Conservation (phyloP, 2,113 vertebrate genomes). For the Larimichthys polyactis region DNA sequence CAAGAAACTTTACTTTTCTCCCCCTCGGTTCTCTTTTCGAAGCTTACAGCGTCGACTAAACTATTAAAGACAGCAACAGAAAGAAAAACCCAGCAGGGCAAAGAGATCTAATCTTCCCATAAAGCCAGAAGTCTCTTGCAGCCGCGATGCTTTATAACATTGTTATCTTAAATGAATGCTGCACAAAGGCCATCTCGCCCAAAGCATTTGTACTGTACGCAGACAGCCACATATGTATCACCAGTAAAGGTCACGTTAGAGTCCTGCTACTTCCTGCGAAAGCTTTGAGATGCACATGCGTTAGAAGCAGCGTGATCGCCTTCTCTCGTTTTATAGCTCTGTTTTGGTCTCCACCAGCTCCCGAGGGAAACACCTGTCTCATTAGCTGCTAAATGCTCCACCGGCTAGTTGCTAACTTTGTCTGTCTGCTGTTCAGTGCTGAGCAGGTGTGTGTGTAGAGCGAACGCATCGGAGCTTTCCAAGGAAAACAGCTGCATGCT, state of each 20-base stretch:
- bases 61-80: conserved; percentile 37
- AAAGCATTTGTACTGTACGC: conserved; percentile 58
- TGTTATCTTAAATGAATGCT: conserved; percentile 67
- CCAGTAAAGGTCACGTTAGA: conserved; percentile 61
- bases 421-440: background rate
- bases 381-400: too few species aligned
- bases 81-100: conserved; percentile 41
- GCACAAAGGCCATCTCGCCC: conserved; percentile 58
- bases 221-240: conserved; percentile 46
- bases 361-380: too few species aligned
- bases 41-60: conserved; percentile 34
- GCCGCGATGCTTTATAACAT: conserved; percentile 47
- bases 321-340: too few species aligned
- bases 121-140: conserved; percentile 54
- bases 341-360: too few species aligned
- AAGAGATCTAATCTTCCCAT: conserved; percentile 56
- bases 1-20: conserved; percentile 24
- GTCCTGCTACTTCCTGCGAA: conserved; percentile 29
- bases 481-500: too few species aligned
- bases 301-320: background rate
- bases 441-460: background rate
- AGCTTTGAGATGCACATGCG: background rate
- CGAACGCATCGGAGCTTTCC: background rate
- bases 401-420: too few species aligned
- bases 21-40: conserved; percentile 20